Evolutionary conservation across 2,113 vertebrate species (phyloP), one percentile per base, ranked within the genome.

Genomic region (Machaerirhynchus nigripectus): DNA sequence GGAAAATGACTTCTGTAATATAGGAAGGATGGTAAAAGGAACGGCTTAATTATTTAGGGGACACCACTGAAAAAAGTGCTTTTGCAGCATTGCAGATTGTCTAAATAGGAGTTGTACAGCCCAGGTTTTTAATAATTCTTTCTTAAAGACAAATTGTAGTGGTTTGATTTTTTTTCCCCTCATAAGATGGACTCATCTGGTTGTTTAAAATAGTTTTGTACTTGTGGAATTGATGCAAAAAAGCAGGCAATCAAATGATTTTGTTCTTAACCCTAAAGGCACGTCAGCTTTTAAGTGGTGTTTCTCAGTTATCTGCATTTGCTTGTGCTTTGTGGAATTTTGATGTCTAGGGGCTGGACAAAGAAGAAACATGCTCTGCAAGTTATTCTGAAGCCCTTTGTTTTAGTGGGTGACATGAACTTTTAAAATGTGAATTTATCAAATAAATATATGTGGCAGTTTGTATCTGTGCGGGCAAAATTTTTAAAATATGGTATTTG

Each of bases 1-100:
- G 95, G 97, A 97, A 98, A 98, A 98, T 97, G 97, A 98, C 98
- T 98, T 97, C 93, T 98, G 95, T 98, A 98, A 98, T 97, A 98
- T 97, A 97, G 98, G 98, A 98, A 98, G 98, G 97, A 97, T 97
- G 97, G 98, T 98, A 98, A 98, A 98, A 98, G 98, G 97, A 97
- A 67, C 92, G 96, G 96, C 97, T 98, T 98, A 98, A 98, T 98
- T 98, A 98, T 98, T 98, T 98, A 98, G 97, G 97, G 98, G 93
- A 96, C 95, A 97, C 97, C 18, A 80, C 77, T 98, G 95, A 96
- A 95, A 93, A 97, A 97, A 96, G 90, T 97, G 98, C 97, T 98
- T 98, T 97, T 97, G 95, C 97, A 98, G 97, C 98, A 93, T 30
- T 96, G 94, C 94, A 96, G 79, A 96, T 97, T 93, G 94, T 97